phyloP scores from a whole-genome alignment of 1,140 invertebrate species.

The Agrypnia vestita region DNA sequence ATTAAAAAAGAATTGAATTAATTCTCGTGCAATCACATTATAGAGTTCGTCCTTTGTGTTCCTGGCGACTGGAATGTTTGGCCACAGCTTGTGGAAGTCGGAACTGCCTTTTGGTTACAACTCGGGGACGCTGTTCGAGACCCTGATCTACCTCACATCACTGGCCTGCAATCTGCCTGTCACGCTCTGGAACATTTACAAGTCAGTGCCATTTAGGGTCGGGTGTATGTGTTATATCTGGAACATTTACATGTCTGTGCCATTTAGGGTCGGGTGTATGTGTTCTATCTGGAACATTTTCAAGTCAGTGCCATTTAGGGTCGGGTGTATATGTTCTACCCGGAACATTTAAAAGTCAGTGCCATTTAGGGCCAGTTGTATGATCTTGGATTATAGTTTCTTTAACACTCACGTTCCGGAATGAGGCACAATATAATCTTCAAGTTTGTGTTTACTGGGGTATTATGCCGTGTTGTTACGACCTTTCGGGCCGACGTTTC shows the following conservation, averaged over 20 bases:
- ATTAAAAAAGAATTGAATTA: not conserved
- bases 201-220: conserved; percentile 73
- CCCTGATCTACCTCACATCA: conserved; percentile 87
- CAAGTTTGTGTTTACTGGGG: no score
- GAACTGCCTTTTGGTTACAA: conserved; percentile 80
- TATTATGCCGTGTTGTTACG: no score
- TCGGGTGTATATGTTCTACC: no score
- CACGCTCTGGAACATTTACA: conserved; percentile 91
- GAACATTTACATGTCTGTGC: no score
- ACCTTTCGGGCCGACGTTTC: no score
- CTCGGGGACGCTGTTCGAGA: conserved; percentile 86
- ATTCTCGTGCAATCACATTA: not conserved
- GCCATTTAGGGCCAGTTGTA: no score
- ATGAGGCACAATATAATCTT: no score
- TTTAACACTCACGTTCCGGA: no score
- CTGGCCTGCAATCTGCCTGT: conserved; percentile 89
- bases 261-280: no score
- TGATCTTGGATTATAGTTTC: no score
- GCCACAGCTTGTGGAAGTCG: conserved; percentile 89
- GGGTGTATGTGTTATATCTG: no score
- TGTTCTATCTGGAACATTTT: conserved; percentile 95
- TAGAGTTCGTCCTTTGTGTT: conserved; percentile 65
- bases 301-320: conserved; percentile 74
- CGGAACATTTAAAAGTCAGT: no score
- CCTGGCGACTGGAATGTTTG: conserved; percentile 78